Evolutionary conservation across 2,113 vertebrate species (phyloP), one percentile per base, ranked within the genome.

Genomic region (Condylura cristata): DNA sequence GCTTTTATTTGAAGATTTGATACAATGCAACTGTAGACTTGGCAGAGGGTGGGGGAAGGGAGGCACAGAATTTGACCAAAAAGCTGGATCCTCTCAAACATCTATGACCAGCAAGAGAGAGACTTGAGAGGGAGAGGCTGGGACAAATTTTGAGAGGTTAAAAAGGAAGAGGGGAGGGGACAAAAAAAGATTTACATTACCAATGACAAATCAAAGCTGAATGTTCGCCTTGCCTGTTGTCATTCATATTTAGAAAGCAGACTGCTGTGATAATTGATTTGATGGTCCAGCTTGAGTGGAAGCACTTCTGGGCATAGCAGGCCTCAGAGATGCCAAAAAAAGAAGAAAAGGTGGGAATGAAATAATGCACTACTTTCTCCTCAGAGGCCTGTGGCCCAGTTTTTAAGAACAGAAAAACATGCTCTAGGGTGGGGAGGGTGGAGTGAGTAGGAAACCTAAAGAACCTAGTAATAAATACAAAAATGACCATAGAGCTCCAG

Each of bases 291-390:
- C 98, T 99, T 99, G 99, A 99, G 98, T 99, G 98, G 99, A 99
- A 99, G 99, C 99, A 99, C 99, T 99, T 99, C 98, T 99, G 99
- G 99, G 99, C 99, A 99, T 99, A 99, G 98, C 98, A 98, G 98
- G 99, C 99, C 99, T 99, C 99, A 98, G 98, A 99, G 99, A 99
- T 99, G 99, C 99, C 98, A 99, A 99, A 98, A 98, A 98, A 98
- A 98, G 99, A 98, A 99, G 98, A 99, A 99, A 99, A 99, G 99
- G 99, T 99, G 99, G 99, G 98, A 99, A 99, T 99, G 99, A 99
- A 99, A 99, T 99, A 99, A 99, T 99, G 99, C 98, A 99, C 98
- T 99, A 98, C 99, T 98, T 98, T 99, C 99, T 99, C 99, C 99
- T 99, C 96, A 98, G 99, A 99, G 99, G 99, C 99, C 98, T 99